A percentile compares a stretch with the other conserved stretches of the same genome.
These are phyloP conservation scores for Zygothrica quintamaculata DNA, from an alignment of 2,888 invertebrate species.

Conservation along the genomic window DNA sequence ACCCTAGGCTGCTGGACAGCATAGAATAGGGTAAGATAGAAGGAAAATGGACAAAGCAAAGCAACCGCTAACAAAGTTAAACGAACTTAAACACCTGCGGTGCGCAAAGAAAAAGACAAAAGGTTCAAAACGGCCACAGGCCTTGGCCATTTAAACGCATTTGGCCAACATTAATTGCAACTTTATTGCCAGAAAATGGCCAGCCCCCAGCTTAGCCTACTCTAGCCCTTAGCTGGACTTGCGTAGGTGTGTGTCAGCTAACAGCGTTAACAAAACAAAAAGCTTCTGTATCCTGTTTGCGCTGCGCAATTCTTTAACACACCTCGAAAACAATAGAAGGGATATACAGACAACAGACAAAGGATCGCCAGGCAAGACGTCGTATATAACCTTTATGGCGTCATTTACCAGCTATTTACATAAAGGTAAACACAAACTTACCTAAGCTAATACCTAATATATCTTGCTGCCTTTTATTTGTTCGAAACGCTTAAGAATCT, in stretches of 20 bases:
- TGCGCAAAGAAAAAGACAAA: conserved; percentile 28
- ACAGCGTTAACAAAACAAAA: conserved; percentile 9
- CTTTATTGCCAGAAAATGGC: conserved; percentile 71
- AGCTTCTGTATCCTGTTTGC: conserved; percentile 15
- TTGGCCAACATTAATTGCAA: conserved; percentile 66
- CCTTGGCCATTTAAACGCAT: conserved; percentile 55
- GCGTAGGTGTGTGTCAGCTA: conserved; percentile 4
- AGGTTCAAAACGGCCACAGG: conserved; percentile 39
- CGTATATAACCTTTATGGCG: neutral
- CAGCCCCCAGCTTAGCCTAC: conserved; percentile 10
- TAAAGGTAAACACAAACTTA: neutral
- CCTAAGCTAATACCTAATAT: neutral
- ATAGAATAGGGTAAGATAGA: no score
- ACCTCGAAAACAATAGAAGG: conserved; percentile 1
- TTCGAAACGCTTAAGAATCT: neutral
- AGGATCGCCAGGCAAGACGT: neutral
- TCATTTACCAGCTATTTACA: neutral
- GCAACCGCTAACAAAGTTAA: conserved; percentile 25
- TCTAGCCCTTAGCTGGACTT: conserved; percentile 2
- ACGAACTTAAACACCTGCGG: conserved; percentile 41
- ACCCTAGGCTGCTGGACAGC: neutral
- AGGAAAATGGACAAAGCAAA: neutral
- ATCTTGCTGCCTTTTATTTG: no score
- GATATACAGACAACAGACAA: neutral
- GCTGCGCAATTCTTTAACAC: conserved; percentile 58